These are phyloP conservation scores for Chaenodraco wilsoni DNA, from an alignment of 2,797 vertebrate species.

Conservation along the genomic window DNA sequence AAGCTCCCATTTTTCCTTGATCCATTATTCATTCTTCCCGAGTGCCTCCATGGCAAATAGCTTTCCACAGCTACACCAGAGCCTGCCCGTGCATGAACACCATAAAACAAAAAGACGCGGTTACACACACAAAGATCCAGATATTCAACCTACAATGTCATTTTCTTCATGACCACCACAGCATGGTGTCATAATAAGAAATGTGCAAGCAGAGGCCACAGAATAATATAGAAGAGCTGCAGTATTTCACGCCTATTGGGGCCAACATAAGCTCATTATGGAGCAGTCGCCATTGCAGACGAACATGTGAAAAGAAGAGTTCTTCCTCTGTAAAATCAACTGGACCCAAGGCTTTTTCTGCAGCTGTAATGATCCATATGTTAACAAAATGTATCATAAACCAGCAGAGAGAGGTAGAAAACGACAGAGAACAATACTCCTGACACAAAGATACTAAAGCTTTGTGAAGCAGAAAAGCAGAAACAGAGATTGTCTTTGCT, in stretches of 20 bases:
- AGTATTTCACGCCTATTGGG: slow-evolving; percentile 65
- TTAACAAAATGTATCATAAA: slow-evolving; percentile 58
- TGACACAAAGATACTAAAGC: slow-evolving; percentile 41
- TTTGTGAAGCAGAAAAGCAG: slow-evolving; percentile 51
- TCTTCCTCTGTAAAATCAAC: slow-evolving; percentile 35
- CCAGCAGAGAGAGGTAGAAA: slow-evolving; percentile 38
- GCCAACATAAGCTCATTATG: slow-evolving; percentile 72
- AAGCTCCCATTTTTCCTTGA: slow-evolving; percentile 80
- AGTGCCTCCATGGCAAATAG: slow-evolving; percentile 74
- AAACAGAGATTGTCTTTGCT: slow-evolving; percentile 33
- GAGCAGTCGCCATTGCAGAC: slow-evolving; percentile 52
- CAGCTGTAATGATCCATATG: slow-evolving; percentile 57
- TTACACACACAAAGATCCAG: slow-evolving; percentile 20
- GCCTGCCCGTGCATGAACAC: slow-evolving; percentile 32
- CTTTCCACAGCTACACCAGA: slow-evolving; percentile 69
- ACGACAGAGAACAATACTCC: slow-evolving; percentile 25
- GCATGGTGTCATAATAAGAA: slow-evolving; percentile 46
- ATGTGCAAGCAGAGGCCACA: slow-evolving; percentile 55
- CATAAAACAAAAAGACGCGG: slow-evolving; percentile 38
- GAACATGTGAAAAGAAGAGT: slow-evolving; percentile 36
- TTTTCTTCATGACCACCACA: slow-evolving; percentile 36
- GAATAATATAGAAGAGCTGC: slow-evolving; percentile 60
- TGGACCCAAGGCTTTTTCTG: slow-evolving; percentile 33
- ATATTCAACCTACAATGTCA: slow-evolving; percentile 9
- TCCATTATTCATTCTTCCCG: slow-evolving; percentile 83